Percentiles rank a stretch among this genome's conserved stretches.
Conservation (phyloP, 2,797 vertebrate genomes). For the Epinephelus coioides region DNA sequence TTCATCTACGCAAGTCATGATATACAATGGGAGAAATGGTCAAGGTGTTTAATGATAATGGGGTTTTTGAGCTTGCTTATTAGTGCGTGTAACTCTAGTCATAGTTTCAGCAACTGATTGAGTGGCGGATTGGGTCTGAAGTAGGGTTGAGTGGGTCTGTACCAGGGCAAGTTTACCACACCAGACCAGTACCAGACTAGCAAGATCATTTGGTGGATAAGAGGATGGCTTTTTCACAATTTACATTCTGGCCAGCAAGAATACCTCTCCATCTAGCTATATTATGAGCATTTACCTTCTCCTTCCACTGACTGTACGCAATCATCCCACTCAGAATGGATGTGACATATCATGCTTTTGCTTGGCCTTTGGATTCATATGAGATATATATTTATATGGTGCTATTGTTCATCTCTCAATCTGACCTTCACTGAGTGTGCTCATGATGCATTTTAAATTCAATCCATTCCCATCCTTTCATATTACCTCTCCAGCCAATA, state of each 20-base stretch:
- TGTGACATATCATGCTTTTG: neutral
- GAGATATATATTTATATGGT: neutral
- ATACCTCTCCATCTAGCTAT: neutral
- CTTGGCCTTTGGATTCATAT: neutral
- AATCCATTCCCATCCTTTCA: neutral
- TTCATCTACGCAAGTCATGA: no score
- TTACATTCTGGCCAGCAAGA: conserved; percentile 17
- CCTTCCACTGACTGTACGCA: conserved; percentile 14
- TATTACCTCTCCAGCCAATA: conserved; percentile 5
- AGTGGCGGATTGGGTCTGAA: no score
- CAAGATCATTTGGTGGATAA: conserved; percentile 8
- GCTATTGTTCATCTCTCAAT: neutral
- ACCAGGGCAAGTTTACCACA: no score
- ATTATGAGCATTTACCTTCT: conserved; percentile 21
- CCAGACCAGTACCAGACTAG: neutral
- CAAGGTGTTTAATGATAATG: no score
- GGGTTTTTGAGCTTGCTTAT: no score
- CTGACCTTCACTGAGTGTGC: neutral
- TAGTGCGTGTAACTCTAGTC: no score
- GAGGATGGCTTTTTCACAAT: conserved; percentile 6
- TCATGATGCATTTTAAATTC: conserved; percentile 1
- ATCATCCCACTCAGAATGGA: conserved; percentile 24
- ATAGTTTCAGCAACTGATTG: no score
- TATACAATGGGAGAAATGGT: no score
- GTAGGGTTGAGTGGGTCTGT: no score